Conservation (phyloP, 2,113 vertebrate species). For the Salvelinus namaycush region DNA sequence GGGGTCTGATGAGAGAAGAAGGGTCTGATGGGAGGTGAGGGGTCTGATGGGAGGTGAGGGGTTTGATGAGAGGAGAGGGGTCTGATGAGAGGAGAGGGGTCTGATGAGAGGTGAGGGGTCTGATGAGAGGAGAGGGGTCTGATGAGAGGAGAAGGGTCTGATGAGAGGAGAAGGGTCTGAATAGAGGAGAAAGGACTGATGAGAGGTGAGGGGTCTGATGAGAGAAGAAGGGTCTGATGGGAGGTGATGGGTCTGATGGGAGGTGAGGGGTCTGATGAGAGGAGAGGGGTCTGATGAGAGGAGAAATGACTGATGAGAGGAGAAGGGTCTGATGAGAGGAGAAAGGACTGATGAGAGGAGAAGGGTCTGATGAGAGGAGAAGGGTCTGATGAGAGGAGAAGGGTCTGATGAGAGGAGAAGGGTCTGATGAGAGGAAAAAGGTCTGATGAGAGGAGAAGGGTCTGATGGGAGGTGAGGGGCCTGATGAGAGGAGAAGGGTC, state of each 20-base stretch:
- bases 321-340: neutral
- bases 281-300: neutral
- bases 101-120: neutral
- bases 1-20: no score
- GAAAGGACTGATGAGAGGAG: neutral
- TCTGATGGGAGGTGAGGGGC: neutral
- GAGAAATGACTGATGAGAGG: slow-evolving; percentile 1
- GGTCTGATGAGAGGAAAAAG: neutral
- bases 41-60: no score
- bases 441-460: neutral
- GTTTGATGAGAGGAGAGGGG: no score
- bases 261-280: no score
- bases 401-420: neutral
- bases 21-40: no score
- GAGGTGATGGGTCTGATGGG: neutral
- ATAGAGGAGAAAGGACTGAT: no score
- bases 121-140: neutral
- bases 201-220: neutral
- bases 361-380: neutral
- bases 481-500: neutral
- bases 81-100: no score
- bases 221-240: neutral
- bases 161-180: neutral
- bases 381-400: no score
- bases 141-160: neutral